Base-by-base conservation (phyloP, 2,888 invertebrate species). In the Oxycera nigricornis region DNA sequence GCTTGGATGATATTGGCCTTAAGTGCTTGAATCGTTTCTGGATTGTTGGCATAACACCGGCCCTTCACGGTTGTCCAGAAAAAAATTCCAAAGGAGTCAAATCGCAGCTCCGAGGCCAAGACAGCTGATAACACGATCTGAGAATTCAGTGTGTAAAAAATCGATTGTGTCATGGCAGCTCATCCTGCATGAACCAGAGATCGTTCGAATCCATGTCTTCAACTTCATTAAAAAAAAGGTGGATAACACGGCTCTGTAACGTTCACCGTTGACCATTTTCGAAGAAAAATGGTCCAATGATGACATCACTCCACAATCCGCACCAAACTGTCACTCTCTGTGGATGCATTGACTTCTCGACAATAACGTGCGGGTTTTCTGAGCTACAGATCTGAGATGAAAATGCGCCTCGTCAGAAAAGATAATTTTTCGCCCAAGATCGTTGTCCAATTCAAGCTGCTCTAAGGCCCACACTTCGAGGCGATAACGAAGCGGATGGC, bases 401-500 rank as follows among this genome's bases (percentile, higher is more conserved):
- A 50, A 59, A 11, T 59, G 28, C 17, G 30, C 59, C 59, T 59
- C n/a, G n/a, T 24, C 31, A 61, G 61, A 31, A 24, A 65, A 22
- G 39, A 65, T 35, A 39, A 39, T 0, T 67, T 67, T 67, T 67
- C 46, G 67, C 11, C 22, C 22, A 46, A 67, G 46, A 24, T 46
- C 46, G 67, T 22, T 28, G 26, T 67, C 4, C 41, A 46, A 6
- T 46, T 46, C 46, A 14, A 46, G 24, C 67, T n/a, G n/a, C n/a
- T 35, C 39, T 24, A 35, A 2, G 39, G 2, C 20, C 39, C 65
- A 14, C n/a, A 39, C 20, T 9, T 11, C 17, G 14, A 28, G 31
- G 26, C 26, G n/a, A 26, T 24, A 24, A 46, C 9, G 1, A 3
- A 70, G 78, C 77, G 62, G 72, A 30, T 70, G 52, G 70, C 52